Evolutionary conservation across 2,797 vertebrate species (phyloP), one percentile per base, ranked within the genome.

Genomic region (Pseudomugil gertrudae): DNA sequence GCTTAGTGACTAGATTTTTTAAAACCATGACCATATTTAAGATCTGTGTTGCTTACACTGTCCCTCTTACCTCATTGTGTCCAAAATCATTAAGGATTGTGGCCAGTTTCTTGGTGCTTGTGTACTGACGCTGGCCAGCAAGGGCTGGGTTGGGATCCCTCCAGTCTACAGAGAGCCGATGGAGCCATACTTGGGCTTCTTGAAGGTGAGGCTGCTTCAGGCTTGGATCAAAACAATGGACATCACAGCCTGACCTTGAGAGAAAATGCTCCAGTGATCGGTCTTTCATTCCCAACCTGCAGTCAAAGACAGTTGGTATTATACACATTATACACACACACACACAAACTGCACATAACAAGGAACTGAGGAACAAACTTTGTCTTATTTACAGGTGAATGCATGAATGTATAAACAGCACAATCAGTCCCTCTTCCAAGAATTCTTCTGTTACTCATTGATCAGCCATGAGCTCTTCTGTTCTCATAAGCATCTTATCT

Each of bases 181-280:
- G 97, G 67, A 95, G 87, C 97, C 97, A 98, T 86, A 98, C 94
- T 7, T 94, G 87, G 1, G 71, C 82, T 74, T 94, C 85, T 77
- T 96, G 96, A 27, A 94, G 24, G 53, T 99, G 96, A 9, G 95
- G 90, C 30, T 93, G 84, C 66, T 89, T 94, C 73, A 96, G 91
- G 53, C 95, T 94, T 29, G 97, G 97, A 71, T 99, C 96, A 9
- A 99, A 98, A 70, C 95, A 95, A 85, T 98, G 96, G 32, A 98
- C 96, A 75, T 98, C 96, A 32, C 97, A 98, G 0, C 97, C 96
- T 0, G 79, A 86, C 6, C 67, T 79, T 45, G 95, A 94, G 57
- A 99, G 93, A 67, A 76, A 87, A 1, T 68, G 79, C 89, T 99
- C 98, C 89, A 98, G 93, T 23, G 84, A 86, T 23, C 92, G 92